Base-by-base conservation (phyloP, 2,888 invertebrate genomes). In the Lingula anatina region DNA sequence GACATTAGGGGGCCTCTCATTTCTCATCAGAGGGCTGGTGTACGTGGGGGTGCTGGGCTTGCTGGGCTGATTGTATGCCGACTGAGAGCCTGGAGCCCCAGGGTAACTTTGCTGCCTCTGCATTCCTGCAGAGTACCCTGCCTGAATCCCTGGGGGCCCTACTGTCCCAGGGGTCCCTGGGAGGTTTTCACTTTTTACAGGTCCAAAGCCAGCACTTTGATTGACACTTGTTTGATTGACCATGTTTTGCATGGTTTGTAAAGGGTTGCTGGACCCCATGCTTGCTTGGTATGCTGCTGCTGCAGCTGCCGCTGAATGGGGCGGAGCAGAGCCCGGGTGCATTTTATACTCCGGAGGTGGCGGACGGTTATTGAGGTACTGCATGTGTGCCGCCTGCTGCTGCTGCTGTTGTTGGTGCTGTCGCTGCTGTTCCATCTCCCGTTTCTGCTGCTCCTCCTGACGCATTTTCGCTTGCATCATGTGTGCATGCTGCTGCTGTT, bases 321-420 rank as follows among this genome's bases (percentile, higher is more conserved):
- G 31, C 39, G 40, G 5, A 36, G 15, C 53, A 49, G 20, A 54
- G 21, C 47, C 51, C 15, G 51, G 60, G 47, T 65, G 65, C 64
- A 67, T 64, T 54, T 89, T 90, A 78, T 90, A 90, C 75, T 90
- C 90, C 2, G 90, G 90, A 38, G 90, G 90, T 23, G 90, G 90
- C n/a, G n/a, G n/a, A n/a, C n/a, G n/a, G 26, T 89, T 88, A 46
- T 60, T 64, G 65, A 68, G 70, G 47, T 70, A 70, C 49, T 66
- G 60, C 59, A 79, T 79, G 40, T 68, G 77, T 69, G 54, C 44
- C 21, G 49, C 48, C 28, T 47, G 47, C 23, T 50, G 57, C 43
- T 54, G 44, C 28, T 45, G 51, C 40, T 57, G 55, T 39, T 58
- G 54, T 31, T 51, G 51, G 42, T 50, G 50, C 25, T 53, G 51